phyloP scores from a whole-genome alignment of 2,113 vertebrate species.

The Triplophysa dalaica region DNA sequence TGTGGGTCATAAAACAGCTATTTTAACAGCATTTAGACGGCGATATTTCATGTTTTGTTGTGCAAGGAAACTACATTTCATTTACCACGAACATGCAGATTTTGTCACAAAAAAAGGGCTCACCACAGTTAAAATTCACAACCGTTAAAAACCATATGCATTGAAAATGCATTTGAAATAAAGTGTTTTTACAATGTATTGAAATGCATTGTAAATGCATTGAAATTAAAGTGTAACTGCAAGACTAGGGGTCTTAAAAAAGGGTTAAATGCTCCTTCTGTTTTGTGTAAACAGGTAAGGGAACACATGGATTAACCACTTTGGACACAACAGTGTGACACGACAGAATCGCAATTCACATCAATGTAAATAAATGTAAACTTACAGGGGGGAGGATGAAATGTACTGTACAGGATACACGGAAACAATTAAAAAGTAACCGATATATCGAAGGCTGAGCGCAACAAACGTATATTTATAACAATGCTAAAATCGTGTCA shows the following conservation, averaged over 20 bases:
- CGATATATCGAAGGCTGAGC: neutral
- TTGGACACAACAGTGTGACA: neutral
- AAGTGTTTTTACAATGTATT: no score
- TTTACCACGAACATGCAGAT: no score
- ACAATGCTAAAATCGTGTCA: neutral
- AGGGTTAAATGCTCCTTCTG: neutral
- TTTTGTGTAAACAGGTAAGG: neutral
- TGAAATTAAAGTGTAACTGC: neutral
- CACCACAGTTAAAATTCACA: no score
- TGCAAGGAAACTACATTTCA: no score
- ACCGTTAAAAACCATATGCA: no score
- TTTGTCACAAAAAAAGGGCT: no score
- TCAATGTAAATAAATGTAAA: neutral
- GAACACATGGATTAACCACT: neutral
- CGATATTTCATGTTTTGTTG: no score
- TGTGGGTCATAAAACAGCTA: neutral
- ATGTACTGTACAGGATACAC: neutral
- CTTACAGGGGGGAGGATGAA: constrained; percentile 15
- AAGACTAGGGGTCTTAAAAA: neutral
- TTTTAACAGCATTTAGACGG: no score
- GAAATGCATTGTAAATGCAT: neutral
- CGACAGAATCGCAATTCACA: neutral
- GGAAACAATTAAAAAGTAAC: neutral
- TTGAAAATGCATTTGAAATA: neutral
- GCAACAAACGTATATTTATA: neutral